Evolutionary conservation across 37 sponge, comb jelly and placozoan genomes (phyloP).

Genomic region (Petrosia ficiformis): DNA sequence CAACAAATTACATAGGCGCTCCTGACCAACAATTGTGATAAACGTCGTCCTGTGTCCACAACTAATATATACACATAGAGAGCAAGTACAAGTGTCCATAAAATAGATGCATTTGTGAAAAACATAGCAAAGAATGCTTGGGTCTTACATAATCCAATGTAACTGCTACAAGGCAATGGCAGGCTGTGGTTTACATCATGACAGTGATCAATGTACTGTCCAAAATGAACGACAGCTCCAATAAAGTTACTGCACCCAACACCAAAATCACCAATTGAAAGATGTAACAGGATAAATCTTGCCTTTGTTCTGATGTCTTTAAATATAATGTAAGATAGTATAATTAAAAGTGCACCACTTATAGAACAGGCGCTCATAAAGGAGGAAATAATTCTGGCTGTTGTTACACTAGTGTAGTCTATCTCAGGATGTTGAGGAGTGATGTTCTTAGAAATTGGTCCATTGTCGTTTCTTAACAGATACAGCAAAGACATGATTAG

Average conservation of each 20-base stretch:
- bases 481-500: too few species aligned
- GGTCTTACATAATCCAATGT: constrained; percentile 23
- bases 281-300: constrained; percentile 42
- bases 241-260: constrained; percentile 37
- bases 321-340: constrained; percentile 47
- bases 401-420: neutral
- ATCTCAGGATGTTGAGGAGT: too few species aligned
- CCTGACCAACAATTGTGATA: neutral
- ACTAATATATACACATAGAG: constrained; percentile 49
- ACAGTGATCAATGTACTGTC: constrained; percentile 2
- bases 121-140: constrained; percentile 48
- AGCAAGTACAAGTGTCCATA: constrained; percentile 48
- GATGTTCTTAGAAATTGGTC: too few species aligned
- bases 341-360: constrained; percentile 41
- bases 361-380: constrained; percentile 21
- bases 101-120: constrained; percentile 36
- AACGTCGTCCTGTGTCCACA: neutral
- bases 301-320: constrained; percentile 34
- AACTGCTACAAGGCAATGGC: neutral
- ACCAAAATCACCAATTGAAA: constrained; percentile 43
- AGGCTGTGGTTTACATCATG: neutral
- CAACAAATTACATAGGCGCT: constrained; percentile 40
- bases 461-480: too few species aligned
- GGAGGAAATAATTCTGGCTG: neutral
- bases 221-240: constrained; percentile 33